Base-by-base conservation (phyloP, 2,113 vertebrate genomes). In the Saccopteryx leptura region DNA sequence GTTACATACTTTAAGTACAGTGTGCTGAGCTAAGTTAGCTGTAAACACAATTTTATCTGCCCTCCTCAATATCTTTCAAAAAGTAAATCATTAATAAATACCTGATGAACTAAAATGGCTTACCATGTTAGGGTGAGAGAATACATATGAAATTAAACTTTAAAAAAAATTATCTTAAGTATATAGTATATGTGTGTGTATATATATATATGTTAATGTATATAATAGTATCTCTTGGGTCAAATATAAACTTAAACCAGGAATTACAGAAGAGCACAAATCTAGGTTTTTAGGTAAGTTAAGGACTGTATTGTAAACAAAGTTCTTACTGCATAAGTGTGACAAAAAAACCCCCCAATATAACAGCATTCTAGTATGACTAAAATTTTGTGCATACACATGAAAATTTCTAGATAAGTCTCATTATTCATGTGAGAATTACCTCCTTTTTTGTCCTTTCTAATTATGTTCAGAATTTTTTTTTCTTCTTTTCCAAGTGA, bases 11-110 rank as follows among this genome's bases (percentile, higher is more conserved):
- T 78, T 75, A 69, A 93, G 61, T 76, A 71, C 56, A 93, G 48
- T 24, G 46, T 46, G 50, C n/a, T n/a, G 5, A 66, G 24, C 12
- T 84, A 74, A 88, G 58, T 54, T 95, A 93, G 65, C 50, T 54
- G 19, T 78, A 83, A 90, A 78, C 33, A 92, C 54, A 86, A 83
- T 60, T 83, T 71, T 76, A 71, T 71, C 81, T 87, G 46, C 11
- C 4, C 39, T 48, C 63, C 84, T 87, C 48, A 72, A 3, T 48
- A 66, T 91, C 50, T 88, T 72, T 88, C 83, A 95, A 61, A 50
- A 81, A 94, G 60, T 90, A 86, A 83, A 95, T 88, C 39, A 75
- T 68, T 74, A 93, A 88, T 72, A 95, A 94, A 84, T 85, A 91
- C 54, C 2, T 72, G 89, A 86, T 65, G 31, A 88, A 92, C 52